Base-by-base conservation (phyloP, 2,797 vertebrate species). In the Ctenosaura bakeri region DNA sequence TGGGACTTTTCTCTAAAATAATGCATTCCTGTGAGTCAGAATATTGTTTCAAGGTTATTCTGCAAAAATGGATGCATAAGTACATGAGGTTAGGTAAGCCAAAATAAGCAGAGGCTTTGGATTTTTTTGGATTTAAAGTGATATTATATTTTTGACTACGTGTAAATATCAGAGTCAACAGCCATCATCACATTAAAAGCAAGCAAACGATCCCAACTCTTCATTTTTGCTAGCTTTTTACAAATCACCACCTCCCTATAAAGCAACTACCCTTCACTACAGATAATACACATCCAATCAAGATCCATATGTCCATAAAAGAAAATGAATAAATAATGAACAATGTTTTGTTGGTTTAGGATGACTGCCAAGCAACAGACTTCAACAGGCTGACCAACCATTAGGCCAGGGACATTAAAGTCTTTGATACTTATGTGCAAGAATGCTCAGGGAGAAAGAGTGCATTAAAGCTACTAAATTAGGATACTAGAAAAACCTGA, bases 161-260 rank as follows among this genome's bases (percentile, higher is more conserved):
- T 0, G 0, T 20, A 46, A 88, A 38, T 1, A 1, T 5, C 24
- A 18, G 0, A 71, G 88, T 16, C 64, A 83, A 18, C 0, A 52
- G 66, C 50, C 18, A 76, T 64, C 87, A 85, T 1, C 12, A 80
- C 2, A 42, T 29, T 3, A 24, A 20, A 0, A 76, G 59, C 0
- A 0, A 80, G 26, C 5, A 74, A 64, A 42, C 29, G 38, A n/a
- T 84, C 29, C 50, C n/a, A 79, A 18, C 32, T 13, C 56, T 66
- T 38, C 76, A 92, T 62, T 20, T 20, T 46, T 29, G 87, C 93
- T 4, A 76, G 2, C 59, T 73, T 69, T 85, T 10, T 85, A 32
- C n/a, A 46, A 9, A 1, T 4, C 56, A 6, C 69, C 10, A 2
- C 52, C 6, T 42, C 50, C 1, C 42, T 88, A 7, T 89, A 87